Evolutionary conservation across 2,797 vertebrate species (phyloP), one percentile per base, ranked within the genome.

Genomic region (Macropodus opercularis): DNA sequence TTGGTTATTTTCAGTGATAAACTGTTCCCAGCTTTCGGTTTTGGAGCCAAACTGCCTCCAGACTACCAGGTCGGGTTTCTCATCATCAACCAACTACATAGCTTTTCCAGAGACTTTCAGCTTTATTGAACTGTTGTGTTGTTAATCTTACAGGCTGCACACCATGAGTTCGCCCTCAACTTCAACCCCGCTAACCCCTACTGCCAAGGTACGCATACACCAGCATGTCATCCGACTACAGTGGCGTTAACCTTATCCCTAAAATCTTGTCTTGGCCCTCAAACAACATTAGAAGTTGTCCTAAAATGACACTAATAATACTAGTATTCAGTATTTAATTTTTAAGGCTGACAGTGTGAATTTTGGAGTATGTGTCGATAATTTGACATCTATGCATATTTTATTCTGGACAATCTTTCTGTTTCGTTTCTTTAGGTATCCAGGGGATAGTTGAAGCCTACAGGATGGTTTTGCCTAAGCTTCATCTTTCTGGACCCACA

Each of bases 11-110:
- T 65, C 86, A 97, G 96, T 55, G 95, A 97, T 87, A 98, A 96
- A 86, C 87, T 96, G 5, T 98, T 98, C 75, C 95, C 96, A 68
- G 95, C 94, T 0, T 98, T 99, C 76, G 96, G 95, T 9, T 99
- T 98, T 90, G 96, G 96, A 80, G 95, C 95, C 70, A 95, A 96
- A 73, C 83, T 98, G 32, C 96, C 95, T 82, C 96, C 95, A 76
- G 88, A 92, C 47, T 98, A 90, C 85, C 80, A 97, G 94, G 96
- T 98, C 19, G 75, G 69, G 27, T 41, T 35, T 62, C 18, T 23
- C 19, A 49, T 17, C 3, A 36, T 35, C 54, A 57, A 57, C 42
- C 60, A 38, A 46, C 35, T 26, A 2, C 22, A 18, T 42, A 23
- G 18, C 36, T 17, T 17, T 12, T 47, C 15, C 19, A 4, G 29